Evolutionary conservation across 2,797 vertebrate species (phyloP), one percentile per base, ranked within the genome.

Genomic region (Chaetophractus vellerosus): DNA sequence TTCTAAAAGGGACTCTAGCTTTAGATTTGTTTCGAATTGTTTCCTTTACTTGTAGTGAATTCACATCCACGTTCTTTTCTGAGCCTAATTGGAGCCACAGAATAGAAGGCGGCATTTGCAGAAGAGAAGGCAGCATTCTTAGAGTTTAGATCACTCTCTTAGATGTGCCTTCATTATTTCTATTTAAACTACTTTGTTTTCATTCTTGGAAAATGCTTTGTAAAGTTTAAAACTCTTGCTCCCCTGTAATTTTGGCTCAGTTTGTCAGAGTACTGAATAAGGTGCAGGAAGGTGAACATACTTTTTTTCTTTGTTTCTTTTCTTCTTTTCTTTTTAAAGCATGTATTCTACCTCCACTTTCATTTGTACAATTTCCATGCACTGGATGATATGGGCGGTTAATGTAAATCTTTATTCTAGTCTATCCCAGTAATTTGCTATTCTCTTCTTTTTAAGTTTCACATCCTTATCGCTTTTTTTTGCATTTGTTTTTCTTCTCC

Each of bases 181-280:
- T 93, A 45, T 96, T 68, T 90, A 52, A 94, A 10, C 28, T 1
- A 2, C 9, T 64, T 76, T 68, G 31, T 90, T 95, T 95, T 90
- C 61, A 57, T 91, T 80, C 80, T 78, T 57, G 19, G 66, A 45
- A 76, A 88, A 38, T n/a, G n/a, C 59, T 88, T 90, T 76, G 78
- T 92, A 87, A 92, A 90, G 64, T 87, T 95, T 90, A 38, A 93
- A 87, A 71, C 33, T 64, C 52, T 50, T 86, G 69, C 38, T 64
- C 41, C 69, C 24, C 78, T 93, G 1, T 91, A 95, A 95, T 97
- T 96, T 96, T 66, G 75, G 61, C 33, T 95, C 10, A 21, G 1
- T 74, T 55, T 78, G 23, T 88, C 57, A 87, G 79, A 80, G 9
- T 33, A 79, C 45, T 64, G 41, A 88, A 66, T 86, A 90, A 91